Percentiles rank a stretch among this genome's conserved stretches.
These are phyloP conservation scores for Serripes groenlandicus DNA, from an alignment of 2,888 invertebrate genomes.

Conservation along the genomic window DNA sequence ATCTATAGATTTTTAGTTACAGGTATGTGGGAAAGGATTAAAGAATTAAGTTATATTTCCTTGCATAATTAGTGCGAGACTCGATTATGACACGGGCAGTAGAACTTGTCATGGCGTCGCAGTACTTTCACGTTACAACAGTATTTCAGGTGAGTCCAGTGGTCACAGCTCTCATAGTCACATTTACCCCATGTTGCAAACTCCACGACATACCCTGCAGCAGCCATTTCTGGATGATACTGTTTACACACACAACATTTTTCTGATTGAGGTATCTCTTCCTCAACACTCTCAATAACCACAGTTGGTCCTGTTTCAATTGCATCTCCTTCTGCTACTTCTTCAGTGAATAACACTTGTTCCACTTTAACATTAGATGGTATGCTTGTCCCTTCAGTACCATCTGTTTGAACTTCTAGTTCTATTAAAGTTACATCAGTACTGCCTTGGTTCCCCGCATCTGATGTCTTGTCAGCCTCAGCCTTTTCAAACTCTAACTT, in stretches of 20 bases:
- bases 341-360: conserved; percentile 53
- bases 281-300: conserved; percentile 60
- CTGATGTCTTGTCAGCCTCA: conserved; percentile 20
- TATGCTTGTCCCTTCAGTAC: conserved; percentile 3
- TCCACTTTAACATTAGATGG: conserved; percentile 33
- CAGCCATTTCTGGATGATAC: conserved; percentile 58
- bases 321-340: conserved; percentile 30
- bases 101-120: conserved; percentile 63
- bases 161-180: conserved; percentile 60
- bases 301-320: conserved; percentile 57
- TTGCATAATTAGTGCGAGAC: conserved; percentile 37
- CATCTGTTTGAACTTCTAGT: conserved; percentile 18
- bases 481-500: conserved; percentile 45
- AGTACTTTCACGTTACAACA: conserved; percentile 65
- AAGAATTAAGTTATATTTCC: no score
- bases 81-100: conserved; percentile 63
- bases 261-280: conserved; percentile 60
- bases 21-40: no score
- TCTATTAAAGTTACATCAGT: conserved; percentile 2
- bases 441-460: conserved; percentile 11
- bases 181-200: conserved; percentile 69
- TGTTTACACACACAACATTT: conserved; percentile 67
- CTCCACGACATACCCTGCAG: conserved; percentile 63
- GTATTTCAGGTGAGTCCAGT: conserved; percentile 67
- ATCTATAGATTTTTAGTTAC: no score